Base-by-base conservation (phyloP, 1,140 invertebrate species). In the Battus philenor region DNA sequence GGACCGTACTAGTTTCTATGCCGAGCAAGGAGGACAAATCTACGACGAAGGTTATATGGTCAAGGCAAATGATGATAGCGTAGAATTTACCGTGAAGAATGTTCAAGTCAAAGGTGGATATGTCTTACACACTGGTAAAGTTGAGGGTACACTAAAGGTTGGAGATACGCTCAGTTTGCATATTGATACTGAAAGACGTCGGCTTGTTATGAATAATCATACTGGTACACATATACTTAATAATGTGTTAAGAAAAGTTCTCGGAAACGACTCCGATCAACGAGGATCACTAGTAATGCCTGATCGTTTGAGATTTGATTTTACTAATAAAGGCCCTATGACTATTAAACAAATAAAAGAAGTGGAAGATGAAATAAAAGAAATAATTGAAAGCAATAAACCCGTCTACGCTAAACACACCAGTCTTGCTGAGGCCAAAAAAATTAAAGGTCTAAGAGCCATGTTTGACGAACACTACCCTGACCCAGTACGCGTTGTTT, bases 381-480 rank as follows among this genome's bases (percentile, higher is more conserved):
- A 92, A 31, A 88, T 99, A 51, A 93, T 98, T 17, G 80, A 87
- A 43, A 88, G 91, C 39, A 96, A 98, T 78, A 90, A 93, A 53
- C 77, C 89, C 44, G 95, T 99, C 7, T 99, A 93, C 88, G 93
- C 97, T 8, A 97, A 97, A 84, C 93, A 97, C 55, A 91, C 95
- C n/a, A 87, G 89, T 26, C 87, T 99, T 26, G 89, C 88, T 32
- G 78, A 93, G 44, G 97, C 98, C 7, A 98, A 98, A 87, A 92
- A 92, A 45, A 96, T 99, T 54, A 91, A 95, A 57, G 98, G 98
- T 1, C 87, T 99, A 9, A 91, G 98, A 53, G 98, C 98, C 15
- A 97, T 99, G 82, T 99, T 99, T 87, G 97, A 98, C 86, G 98
- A 99, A 87, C 73, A 96, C 2, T 99, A 99, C 86, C 98, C 98